Conservation (phyloP, 2,888 invertebrate species). For the Pachymerium ferrugineum region DNA sequence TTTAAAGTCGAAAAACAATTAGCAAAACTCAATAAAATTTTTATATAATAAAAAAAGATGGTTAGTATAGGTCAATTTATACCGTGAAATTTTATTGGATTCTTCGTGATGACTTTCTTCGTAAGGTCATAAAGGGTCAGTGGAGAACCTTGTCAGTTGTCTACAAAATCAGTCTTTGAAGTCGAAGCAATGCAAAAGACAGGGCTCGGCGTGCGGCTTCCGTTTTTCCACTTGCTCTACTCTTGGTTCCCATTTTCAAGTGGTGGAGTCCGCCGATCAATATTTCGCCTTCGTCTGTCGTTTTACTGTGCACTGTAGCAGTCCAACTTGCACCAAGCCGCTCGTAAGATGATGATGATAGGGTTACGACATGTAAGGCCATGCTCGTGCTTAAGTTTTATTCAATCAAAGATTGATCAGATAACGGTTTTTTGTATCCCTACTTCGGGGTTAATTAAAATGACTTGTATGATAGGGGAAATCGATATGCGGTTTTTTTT, state of each 20-base stretch:
- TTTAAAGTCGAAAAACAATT: too few species aligned
- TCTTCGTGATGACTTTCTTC: neutral
- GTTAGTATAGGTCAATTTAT: neutral
- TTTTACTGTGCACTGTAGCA: neutral
- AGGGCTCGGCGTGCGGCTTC: neutral
- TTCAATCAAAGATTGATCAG: too few species aligned
- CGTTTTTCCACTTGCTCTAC: neutral
- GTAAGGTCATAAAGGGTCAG: neutral
- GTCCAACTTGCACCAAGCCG: neutral
- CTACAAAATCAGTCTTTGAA: neutral
- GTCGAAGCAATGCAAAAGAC: constrained; percentile 4
- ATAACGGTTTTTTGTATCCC: too few species aligned
- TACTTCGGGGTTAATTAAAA: too few species aligned
- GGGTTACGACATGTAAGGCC: neutral
- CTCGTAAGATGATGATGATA: neutral
- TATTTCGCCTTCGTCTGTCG: neutral
- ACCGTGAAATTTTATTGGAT: neutral
- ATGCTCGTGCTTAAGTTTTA: neutral
- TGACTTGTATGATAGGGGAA: too few species aligned
- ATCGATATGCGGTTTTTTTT: too few species aligned
- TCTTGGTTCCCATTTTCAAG: constrained; percentile 14
- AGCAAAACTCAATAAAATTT: too few species aligned
- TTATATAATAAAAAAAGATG: too few species aligned
- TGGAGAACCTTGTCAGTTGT: neutral
- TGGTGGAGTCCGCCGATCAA: constrained; percentile 7